Base-by-base conservation (phyloP, 2,888 invertebrate genomes). In the Ophion ventricosus region DNA sequence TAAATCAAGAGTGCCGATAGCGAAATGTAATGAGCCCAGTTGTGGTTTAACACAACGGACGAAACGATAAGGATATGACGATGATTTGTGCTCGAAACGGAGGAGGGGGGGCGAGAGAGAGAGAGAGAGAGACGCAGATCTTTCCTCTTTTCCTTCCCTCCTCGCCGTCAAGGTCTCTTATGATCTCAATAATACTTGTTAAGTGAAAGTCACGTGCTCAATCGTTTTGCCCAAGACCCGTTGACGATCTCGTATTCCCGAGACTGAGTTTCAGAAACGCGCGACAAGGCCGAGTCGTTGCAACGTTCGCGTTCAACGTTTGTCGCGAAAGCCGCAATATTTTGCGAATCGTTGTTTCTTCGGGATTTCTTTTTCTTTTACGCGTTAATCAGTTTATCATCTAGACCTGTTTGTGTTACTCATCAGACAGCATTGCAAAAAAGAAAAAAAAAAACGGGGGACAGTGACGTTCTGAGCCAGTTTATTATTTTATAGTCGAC, bases 201-300 rank as follows among this genome's bases (percentile, higher is more conserved):
- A 80, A 91, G 91, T 91, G 91, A 91, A 91, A 91, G 91, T 89
- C 89, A 88, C 90, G 86, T 87, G 89, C 76, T 79, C 73, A 76
- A 40, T 26, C 17, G 56, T 40, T 78, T 56, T 56, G 63, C 35
- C 59, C 80, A 57, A 80, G 76, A 63, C 43, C 17, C 70, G 72
- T 72, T 73, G 56, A 70, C 63, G 63, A 70, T 61, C 54, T 78
- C 63, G 78, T 17, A 70, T 75, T 57, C 74, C 69, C 73, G 56
- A 70, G 72, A 80, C 56, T 40, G 43, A 80, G 79, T 77, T 66
- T 57, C 20, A 54, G 49, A 61, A 54, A 59, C 76, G 64, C 63
- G 40, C 43, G 29, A 75, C 57, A 59, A 76, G 54, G 67, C 20
- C 61, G 49, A 73, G 43, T 26, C 63, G 61, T 57, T 66, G 10